These are phyloP conservation scores for Sebastes steindachneri DNA, from an alignment of 2,797 vertebrate genomes.

Conservation along the genomic window DNA sequence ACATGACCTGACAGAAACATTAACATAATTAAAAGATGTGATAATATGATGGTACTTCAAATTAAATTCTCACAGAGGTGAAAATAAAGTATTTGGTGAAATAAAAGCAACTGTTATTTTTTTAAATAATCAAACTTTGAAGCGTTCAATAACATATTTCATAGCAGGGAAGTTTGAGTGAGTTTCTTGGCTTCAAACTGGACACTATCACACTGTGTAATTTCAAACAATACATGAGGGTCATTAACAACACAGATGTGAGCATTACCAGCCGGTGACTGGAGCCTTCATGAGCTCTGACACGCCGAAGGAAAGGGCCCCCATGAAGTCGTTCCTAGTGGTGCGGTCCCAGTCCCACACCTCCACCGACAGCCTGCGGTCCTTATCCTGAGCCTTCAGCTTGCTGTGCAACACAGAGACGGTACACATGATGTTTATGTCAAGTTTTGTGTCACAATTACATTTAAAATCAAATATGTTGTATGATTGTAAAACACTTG, in stretches of 20 bases:
- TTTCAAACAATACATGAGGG: not conserved
- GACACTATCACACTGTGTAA: not conserved
- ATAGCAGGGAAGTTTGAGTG: not conserved
- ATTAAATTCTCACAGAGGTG: not conserved
- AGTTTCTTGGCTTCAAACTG: not conserved
- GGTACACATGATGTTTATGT: not conserved
- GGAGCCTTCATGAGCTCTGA: slow-evolving; percentile 97
- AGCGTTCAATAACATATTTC: not conserved
- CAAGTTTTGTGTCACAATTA: not conserved
- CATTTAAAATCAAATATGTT: not conserved
- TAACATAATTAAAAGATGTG: not conserved
- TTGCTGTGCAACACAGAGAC: slow-evolving; percentile 82
- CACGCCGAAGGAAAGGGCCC: slow-evolving; percentile 95
- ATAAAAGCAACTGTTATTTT: not conserved
- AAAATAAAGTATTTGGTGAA: not conserved
- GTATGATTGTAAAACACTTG: not conserved
- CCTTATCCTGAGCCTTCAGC: slow-evolving; percentile 92
- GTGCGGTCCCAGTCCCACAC: slow-evolving; percentile 99
- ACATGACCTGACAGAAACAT: not conserved
- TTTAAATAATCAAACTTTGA: not conserved
- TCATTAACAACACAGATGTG: not conserved
- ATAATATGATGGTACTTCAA: not conserved
- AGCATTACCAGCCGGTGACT: slow-evolving; percentile 89
- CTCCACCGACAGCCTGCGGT: slow-evolving; percentile 94
- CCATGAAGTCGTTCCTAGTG: slow-evolving; percentile 99